A percentile compares a stretch with the other conserved stretches of the same genome.
Evolutionary conservation across 2,888 invertebrate species (phyloP).

Genomic region (Drosophila nigricruria): DNA sequence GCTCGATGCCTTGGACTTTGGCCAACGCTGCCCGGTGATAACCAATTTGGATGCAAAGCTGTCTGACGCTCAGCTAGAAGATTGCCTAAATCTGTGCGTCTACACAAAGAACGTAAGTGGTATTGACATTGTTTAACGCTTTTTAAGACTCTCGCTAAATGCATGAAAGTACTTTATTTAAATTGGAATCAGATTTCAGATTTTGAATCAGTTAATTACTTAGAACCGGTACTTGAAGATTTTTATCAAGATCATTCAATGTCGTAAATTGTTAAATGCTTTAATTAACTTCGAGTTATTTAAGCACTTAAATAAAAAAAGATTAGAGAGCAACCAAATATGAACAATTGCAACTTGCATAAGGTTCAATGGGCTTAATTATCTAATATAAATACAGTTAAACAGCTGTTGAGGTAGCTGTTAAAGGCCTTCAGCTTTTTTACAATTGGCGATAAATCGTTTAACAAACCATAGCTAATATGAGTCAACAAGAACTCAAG

Average conservation of each 20-base stretch:
- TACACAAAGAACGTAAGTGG: constrained; percentile 83
- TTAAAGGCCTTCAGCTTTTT: background rate
- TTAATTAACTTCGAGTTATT: background rate
- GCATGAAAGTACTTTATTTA: background rate
- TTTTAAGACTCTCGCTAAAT: background rate
- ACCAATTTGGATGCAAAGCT: constrained; percentile 59
- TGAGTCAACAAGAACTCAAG: background rate
- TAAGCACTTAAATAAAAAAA: background rate
- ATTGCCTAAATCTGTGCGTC: constrained; percentile 83
- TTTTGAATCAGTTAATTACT: background rate
- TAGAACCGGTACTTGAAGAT: background rate
- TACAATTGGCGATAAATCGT: background rate
- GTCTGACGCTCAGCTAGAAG: constrained; percentile 79
- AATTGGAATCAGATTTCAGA: background rate
- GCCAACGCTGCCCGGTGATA: constrained; percentile 82
- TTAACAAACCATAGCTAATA: background rate
- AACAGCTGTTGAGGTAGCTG: constrained; percentile 2
- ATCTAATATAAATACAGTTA: background rate
- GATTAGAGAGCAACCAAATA: background rate
- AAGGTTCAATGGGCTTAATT: background rate
- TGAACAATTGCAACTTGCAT: background rate
- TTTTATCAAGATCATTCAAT: too few relatives aligned
- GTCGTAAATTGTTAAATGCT: background rate
- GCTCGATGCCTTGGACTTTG: constrained; percentile 75
- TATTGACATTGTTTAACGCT: background rate